Evolutionary conservation across 2,888 invertebrate genomes (phyloP).

Genomic region (Eupithecia subumbrata): DNA sequence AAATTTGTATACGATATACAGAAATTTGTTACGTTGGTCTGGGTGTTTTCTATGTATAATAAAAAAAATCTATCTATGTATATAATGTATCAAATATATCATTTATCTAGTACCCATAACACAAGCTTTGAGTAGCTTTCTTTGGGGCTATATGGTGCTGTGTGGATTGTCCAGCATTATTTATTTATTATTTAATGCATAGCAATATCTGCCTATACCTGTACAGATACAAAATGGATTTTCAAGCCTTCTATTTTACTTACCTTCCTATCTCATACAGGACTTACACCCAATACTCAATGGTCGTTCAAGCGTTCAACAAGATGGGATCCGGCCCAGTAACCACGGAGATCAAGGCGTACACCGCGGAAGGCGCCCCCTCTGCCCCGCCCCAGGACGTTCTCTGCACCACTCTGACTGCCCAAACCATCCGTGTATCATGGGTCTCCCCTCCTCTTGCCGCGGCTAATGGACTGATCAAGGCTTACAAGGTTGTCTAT

Average conservation of each 20-base stretch:
- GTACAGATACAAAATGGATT: not conserved
- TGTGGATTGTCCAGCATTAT: no score
- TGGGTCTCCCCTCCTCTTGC: slow-evolving; percentile 97
- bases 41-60: no score
- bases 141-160: no score
- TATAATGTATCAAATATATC: no score
- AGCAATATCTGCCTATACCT: no score
- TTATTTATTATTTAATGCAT: no score
- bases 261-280: slow-evolving; percentile 60
- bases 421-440: slow-evolving; percentile 96
- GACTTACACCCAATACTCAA: slow-evolving; percentile 97
- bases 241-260: not conserved
- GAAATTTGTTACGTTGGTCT: no score
- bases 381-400: slow-evolving; percentile 96
- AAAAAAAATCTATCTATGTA: no score
- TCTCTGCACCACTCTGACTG: slow-evolving; percentile 95
- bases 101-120: no score
- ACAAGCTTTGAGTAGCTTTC: no score
- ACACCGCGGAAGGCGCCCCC: slow-evolving; percentile 97
- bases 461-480: slow-evolving; percentile 96
- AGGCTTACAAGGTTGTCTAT: slow-evolving; percentile 97
- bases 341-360: slow-evolving; percentile 94
- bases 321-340: slow-evolving; percentile 96
- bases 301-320: slow-evolving; percentile 97
- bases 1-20: no score